These are phyloP conservation scores for Gortyna flavago DNA, from an alignment of 2,888 invertebrate genomes.

Conservation along the genomic window DNA sequence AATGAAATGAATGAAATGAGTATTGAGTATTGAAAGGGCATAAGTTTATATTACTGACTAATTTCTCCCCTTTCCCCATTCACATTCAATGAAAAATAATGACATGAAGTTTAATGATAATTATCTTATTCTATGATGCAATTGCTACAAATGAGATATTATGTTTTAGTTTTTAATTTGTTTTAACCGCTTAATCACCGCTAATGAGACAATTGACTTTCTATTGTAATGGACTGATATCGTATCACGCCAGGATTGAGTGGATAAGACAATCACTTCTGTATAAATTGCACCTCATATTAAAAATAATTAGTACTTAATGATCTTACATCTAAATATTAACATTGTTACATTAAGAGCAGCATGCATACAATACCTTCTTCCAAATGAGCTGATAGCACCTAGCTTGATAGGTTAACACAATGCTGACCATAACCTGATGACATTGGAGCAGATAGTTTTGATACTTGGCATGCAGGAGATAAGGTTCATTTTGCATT, in stretches of 20 bases:
- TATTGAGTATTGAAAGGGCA: too few species aligned
- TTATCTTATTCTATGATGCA: background rate
- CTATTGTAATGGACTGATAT: too few species aligned
- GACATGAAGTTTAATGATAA: background rate
- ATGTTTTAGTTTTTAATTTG: too few species aligned
- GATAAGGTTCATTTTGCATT: background rate
- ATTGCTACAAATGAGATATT: background rate
- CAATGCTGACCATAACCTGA: slow-evolving; percentile 49
- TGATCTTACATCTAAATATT: slow-evolving; percentile 37
- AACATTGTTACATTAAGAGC: slow-evolving; percentile 27
- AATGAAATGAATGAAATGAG: too few species aligned
- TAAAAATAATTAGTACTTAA: slow-evolving; percentile 1
- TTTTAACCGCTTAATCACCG: too few species aligned
- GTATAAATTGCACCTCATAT: background rate
- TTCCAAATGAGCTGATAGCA: slow-evolving; percentile 20
- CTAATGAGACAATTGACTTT: too few species aligned
- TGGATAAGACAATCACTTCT: background rate
- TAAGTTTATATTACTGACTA: background rate
- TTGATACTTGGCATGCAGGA: slow-evolving; percentile 34
- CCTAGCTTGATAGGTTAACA: slow-evolving; percentile 37
- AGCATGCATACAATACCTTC: slow-evolving; percentile 60
- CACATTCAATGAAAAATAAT: background rate
- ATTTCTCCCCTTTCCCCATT: background rate
- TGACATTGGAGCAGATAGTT: slow-evolving; percentile 36
- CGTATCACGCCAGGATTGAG: too few species aligned